Base-by-base conservation (phyloP, 2,113 vertebrate species). In the Centropus bengalensis region DNA sequence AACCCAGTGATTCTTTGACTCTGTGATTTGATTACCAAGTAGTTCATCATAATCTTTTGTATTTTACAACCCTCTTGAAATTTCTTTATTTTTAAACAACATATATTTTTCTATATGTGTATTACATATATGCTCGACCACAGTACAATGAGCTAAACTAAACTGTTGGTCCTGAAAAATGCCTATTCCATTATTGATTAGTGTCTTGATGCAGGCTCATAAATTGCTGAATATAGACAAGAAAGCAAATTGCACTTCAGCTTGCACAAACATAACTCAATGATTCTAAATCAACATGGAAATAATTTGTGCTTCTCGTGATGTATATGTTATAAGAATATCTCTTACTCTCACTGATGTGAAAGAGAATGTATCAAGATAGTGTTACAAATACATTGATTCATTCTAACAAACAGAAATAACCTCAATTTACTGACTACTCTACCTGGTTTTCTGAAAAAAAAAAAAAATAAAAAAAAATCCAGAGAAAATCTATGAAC, bases 181-280 rank as follows among this genome's bases (percentile, higher is more conserved):
- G 78, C 40, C 60, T 93, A 52, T 90, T 94, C 70, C 22, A 33
- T 68, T 96, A 98, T 98, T 97, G 97, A 98, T 98, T 93, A 69
- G 51, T 49, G 80, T 97, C 97, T 94, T 94, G 81, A 93, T 93
- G 78, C 28, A 86, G 45, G 32, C 75, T 92, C 92, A 96, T 97
- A 98, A 98, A 98, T 98, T 96, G 94, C 86, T 78, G 84, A 83
- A 82, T 69, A 91, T 70, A 73, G 92, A 97, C 94, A 97, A 96
- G 95, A 95, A 97, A 96, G 95, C 90, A 98, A 97, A 98, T 97
- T 98, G 92, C 88, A 45, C 92, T 96, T 95, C 96, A 86, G 86
- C 77, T 83, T 96, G 83, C 96, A 96, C 96, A 97, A 97, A 96
- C 79, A 96, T 91, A 88, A 88, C 79, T 96, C 91, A 92, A 75